Percentiles rank a stretch among this genome's conserved stretches.
phyloP scores from a whole-genome alignment of 2,113 vertebrate species.

The Gallinago media region DNA sequence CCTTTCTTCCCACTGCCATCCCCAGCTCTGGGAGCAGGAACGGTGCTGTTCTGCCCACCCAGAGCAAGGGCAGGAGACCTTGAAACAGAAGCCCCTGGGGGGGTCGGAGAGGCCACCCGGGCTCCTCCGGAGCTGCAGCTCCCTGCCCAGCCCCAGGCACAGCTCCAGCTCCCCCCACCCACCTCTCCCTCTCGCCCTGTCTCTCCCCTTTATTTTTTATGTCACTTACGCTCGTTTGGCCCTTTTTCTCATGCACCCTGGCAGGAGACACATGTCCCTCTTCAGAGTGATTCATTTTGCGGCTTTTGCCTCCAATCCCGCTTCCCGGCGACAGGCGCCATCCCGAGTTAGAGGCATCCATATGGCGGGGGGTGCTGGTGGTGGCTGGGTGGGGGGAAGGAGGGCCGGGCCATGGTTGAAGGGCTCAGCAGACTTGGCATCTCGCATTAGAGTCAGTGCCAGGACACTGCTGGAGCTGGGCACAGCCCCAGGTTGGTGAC shows the following conservation, averaged over 20 bases:
- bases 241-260: slow-evolving; percentile 28
- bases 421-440: slow-evolving; percentile 56
- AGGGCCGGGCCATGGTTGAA: neutral
- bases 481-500: slow-evolving; percentile 42
- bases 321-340: slow-evolving; percentile 26
- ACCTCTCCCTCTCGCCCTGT: neutral
- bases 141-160: neutral
- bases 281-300: slow-evolving; percentile 48
- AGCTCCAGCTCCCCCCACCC: neutral
- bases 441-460: slow-evolving; percentile 29
- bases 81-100: neutral
- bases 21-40: neutral
- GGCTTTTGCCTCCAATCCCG: neutral
- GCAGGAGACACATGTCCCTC: slow-evolving; percentile 76
- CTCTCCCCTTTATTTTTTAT: slow-evolving; percentile 45
- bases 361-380: slow-evolving; percentile 44
- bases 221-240: slow-evolving; percentile 62
- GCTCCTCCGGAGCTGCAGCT: neutral
- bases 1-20: fast-evolving
- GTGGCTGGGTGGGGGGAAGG: neutral
- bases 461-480: slow-evolving; percentile 58
- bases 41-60: neutral
- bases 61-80: neutral
- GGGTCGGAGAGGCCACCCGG: neutral
- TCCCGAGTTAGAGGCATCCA: slow-evolving; percentile 48